Conservation (phyloP, 1,140 invertebrate genomes). For the Intoshia linei region DNA sequence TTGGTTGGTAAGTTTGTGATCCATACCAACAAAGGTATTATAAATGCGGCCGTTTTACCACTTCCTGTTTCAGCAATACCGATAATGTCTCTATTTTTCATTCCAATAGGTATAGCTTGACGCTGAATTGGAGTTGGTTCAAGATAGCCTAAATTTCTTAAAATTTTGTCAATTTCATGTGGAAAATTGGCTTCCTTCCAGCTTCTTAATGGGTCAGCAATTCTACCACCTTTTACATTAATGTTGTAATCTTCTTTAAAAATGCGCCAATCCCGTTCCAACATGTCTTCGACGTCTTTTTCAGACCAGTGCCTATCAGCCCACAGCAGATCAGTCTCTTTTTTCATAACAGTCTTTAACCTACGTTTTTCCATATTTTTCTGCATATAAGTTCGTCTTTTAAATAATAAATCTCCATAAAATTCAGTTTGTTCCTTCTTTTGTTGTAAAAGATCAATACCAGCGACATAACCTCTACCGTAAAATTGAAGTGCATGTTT, state of each 20-base stretch:
- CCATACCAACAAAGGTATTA: slow-evolving; percentile 84
- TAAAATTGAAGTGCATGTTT: slow-evolving; percentile 77
- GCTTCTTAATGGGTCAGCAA: slow-evolving; percentile 65
- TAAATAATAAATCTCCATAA: slow-evolving; percentile 74
- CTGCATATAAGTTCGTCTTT: slow-evolving; percentile 65
- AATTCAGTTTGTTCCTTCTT: slow-evolving; percentile 89
- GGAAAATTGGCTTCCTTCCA: slow-evolving; percentile 80
- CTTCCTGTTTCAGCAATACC: slow-evolving; percentile 92
- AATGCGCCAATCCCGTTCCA: slow-evolving; percentile 93
- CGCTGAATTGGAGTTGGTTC: slow-evolving; percentile 94
- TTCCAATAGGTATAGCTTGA: slow-evolving; percentile 89
- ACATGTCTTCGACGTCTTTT: slow-evolving; percentile 71
- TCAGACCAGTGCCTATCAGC: slow-evolving; percentile 96
- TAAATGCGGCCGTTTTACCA: slow-evolving; percentile 85
- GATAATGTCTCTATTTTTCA: slow-evolving; percentile 90
- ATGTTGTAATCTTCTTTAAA: slow-evolving; percentile 99
- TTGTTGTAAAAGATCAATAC: slow-evolving; percentile 72
- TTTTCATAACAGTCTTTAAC: slow-evolving; percentile 61
- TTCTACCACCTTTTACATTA: slow-evolving; percentile 74
- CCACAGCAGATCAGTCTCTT: slow-evolving; percentile 89
- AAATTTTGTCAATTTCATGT: slow-evolving; percentile 61
- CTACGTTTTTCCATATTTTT: slow-evolving; percentile 78
- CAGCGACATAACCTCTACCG: slow-evolving; percentile 76
- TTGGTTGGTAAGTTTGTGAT: slow-evolving; percentile 85
- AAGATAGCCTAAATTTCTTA: slow-evolving; percentile 53